phyloP scores from a whole-genome alignment of 2,113 vertebrate genomes.

The Parus major region DNA sequence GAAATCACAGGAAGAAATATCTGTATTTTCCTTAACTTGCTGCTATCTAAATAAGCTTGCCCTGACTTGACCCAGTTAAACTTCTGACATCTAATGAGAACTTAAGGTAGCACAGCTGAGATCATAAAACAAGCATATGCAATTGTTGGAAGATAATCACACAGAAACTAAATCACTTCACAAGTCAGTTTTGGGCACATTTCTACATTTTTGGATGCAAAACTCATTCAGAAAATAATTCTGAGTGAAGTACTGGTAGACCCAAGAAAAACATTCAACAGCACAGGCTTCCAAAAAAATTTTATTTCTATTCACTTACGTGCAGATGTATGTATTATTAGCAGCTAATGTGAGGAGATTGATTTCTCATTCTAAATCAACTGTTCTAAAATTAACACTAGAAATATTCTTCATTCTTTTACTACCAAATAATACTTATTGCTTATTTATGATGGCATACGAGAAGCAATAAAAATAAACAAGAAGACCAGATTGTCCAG shows the following conservation, averaged over 20 bases:
- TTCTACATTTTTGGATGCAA: conserved; percentile 51
- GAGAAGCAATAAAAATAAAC: not conserved
- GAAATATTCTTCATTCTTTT: not conserved
- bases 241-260: not conserved
- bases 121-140: conserved; percentile 42
- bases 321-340: conserved; percentile 1
- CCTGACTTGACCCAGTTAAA: conserved; percentile 41
- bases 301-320: not conserved
- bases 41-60: conserved; percentile 25
- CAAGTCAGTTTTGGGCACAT: conserved; percentile 28
- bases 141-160: conserved; percentile 43
- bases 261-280: conserved; percentile 42
- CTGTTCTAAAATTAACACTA: not conserved
- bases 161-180: conserved; percentile 40
- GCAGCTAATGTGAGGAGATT: not conserved
- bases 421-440: not conserved
- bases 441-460: not conserved
- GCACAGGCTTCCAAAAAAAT: not conserved
- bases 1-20: not conserved
- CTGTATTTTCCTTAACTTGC: not conserved
- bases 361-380: not conserved
- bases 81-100: conserved; percentile 41
- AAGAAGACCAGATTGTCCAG: not conserved
- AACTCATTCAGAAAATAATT: conserved; percentile 60
- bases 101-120: conserved; percentile 43